A percentile compares a stretch with the other conserved stretches of the same genome.
Evolutionary conservation across 2,797 vertebrate genomes (phyloP).

Genomic region (Petrocephalus sullivani): DNA sequence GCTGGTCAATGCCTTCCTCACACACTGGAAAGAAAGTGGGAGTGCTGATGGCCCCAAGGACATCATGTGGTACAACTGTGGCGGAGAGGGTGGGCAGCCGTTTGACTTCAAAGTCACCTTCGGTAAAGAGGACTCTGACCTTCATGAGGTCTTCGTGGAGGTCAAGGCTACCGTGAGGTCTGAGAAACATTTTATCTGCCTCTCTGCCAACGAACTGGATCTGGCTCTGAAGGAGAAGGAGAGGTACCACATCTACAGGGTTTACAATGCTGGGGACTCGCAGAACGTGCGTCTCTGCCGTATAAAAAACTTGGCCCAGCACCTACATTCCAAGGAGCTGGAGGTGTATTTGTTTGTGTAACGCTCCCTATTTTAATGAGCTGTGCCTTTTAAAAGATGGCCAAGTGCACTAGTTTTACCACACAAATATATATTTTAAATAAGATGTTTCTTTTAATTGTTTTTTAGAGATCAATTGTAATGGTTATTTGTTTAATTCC

Average conservation of each 20-base stretch:
- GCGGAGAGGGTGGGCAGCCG: constrained; percentile 61
- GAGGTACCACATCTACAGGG: constrained; percentile 61
- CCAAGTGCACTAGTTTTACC: background rate
- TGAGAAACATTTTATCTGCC: constrained; percentile 61
- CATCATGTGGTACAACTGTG: constrained; percentile 62
- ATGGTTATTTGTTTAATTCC: background rate
- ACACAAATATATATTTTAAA: background rate
- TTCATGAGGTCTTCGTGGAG: constrained; percentile 57
- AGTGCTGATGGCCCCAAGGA: constrained; percentile 39
- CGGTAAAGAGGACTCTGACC: background rate
- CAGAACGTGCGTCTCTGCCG: constrained; percentile 59
- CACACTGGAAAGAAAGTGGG: constrained; percentile 55
- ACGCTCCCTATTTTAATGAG: constrained; percentile 23
- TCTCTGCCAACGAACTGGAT: constrained; percentile 69
- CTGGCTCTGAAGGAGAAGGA: constrained; percentile 63
- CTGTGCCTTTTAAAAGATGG: background rate
- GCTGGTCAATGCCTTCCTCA: constrained; percentile 66
- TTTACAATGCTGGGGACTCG: constrained; percentile 62
- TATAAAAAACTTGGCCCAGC: constrained; percentile 67
- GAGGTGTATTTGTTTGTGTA: constrained; percentile 64
- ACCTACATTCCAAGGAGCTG: constrained; percentile 66
- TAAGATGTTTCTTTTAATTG: background rate
- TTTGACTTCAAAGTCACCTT: constrained; percentile 66
- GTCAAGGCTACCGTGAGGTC: constrained; percentile 65
- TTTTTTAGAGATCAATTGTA: background rate